A percentile compares a stretch with the other conserved stretches of the same genome.
Conservation (phyloP, 2,888 invertebrate genomes). For the Eudasyphora cyanicolor region DNA sequence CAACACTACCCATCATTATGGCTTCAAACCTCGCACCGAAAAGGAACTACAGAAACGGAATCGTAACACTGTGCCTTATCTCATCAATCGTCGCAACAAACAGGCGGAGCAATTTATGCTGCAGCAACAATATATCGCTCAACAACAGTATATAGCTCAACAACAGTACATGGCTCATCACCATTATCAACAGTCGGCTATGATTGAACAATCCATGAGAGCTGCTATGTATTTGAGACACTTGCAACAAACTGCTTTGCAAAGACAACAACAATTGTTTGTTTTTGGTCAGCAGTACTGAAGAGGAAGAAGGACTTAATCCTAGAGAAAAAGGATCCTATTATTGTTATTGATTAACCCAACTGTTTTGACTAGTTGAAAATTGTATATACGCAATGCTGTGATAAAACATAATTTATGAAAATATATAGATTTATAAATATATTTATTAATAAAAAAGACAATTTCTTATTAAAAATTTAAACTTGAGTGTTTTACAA, state of each 20-base stretch:
- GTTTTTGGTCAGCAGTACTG: slow-evolving; percentile 6
- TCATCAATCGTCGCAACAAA: slow-evolving; percentile 69
- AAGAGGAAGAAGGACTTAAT: too few species aligned
- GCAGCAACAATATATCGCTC: slow-evolving; percentile 69
- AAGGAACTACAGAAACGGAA: slow-evolving; percentile 71
- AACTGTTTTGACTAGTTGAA: too few species aligned
- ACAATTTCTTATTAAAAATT: too few species aligned
- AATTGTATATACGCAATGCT: too few species aligned
- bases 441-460: too few species aligned
- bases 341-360: too few species aligned
- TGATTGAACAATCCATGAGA: slow-evolving; percentile 39
- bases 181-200: slow-evolving; percentile 65
- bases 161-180: too few species aligned
- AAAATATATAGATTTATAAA: too few species aligned
- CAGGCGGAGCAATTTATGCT: slow-evolving; percentile 69
- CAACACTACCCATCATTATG: slow-evolving; percentile 70
- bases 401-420: too few species aligned
- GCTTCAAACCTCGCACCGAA: slow-evolving; percentile 63
- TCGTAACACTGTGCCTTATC: slow-evolving; percentile 70
- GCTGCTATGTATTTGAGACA: slow-evolving; percentile 31
- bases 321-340: too few species aligned
- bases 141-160: too few species aligned
- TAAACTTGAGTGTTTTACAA: too few species aligned
- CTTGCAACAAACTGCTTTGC: neutral
- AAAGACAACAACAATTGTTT: neutral